A percentile compares a stretch with the other conserved stretches of the same genome.
These are phyloP conservation scores for Biston stratarius DNA, from an alignment of 2,888 invertebrate species.

Conservation along the genomic window DNA sequence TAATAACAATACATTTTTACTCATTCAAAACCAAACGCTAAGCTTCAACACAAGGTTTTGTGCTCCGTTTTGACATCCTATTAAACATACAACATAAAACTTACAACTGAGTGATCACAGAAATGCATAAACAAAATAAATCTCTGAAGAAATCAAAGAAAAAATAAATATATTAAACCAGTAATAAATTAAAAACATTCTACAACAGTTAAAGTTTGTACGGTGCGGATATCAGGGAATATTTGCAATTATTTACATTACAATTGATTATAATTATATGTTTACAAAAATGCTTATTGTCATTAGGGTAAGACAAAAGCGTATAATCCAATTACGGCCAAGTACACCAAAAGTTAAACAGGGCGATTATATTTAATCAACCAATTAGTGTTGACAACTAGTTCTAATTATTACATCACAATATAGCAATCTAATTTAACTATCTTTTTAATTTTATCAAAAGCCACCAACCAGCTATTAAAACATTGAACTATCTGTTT, in stretches of 20 bases:
- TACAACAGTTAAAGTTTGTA: slow-evolving; percentile 61
- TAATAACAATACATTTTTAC: slow-evolving; percentile 23
- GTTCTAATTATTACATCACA: background rate
- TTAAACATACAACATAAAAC: slow-evolving; percentile 66
- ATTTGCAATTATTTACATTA: slow-evolving; percentile 60
- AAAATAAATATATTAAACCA: slow-evolving; percentile 49
- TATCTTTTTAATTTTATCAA: background rate
- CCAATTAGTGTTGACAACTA: no score
- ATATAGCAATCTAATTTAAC: background rate
- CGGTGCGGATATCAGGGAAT: slow-evolving; percentile 53
- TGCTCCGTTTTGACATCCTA: slow-evolving; percentile 61
- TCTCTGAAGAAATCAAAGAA: slow-evolving; percentile 62
- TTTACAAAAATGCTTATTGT: slow-evolving; percentile 79
- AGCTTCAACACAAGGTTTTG: slow-evolving; percentile 58
- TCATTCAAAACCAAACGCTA: slow-evolving; percentile 35
- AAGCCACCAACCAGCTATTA: no score
- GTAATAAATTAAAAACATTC: slow-evolving; percentile 61
- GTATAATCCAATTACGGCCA: slow-evolving; percentile 17
- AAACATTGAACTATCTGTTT: no score
- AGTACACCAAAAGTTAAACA: slow-evolving; percentile 2
- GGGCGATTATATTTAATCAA: slow-evolving; percentile 21
- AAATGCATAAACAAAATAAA: slow-evolving; percentile 79
- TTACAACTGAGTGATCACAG: slow-evolving; percentile 79
- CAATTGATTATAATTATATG: slow-evolving; percentile 64
- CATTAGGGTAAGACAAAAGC: slow-evolving; percentile 59